These are phyloP conservation scores for Heliconius eleuchia DNA, from an alignment of 1,140 invertebrate species.

Conservation along the genomic window DNA sequence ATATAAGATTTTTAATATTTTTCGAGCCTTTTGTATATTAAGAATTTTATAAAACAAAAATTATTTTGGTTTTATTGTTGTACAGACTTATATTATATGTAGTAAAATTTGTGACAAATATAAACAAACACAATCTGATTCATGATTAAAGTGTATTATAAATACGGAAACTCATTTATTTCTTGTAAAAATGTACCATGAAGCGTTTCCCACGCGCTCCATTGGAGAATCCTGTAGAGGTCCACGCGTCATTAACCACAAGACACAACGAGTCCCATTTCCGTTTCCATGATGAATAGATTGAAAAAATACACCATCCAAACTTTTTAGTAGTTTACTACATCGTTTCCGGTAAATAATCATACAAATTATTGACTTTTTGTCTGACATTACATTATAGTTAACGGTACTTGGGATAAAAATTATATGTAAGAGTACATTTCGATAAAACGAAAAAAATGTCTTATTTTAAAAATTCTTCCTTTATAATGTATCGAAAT, in stretches of 20 bases:
- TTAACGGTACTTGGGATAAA: neutral
- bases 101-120: neutral
- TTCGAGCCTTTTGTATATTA: neutral
- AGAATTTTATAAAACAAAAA: neutral
- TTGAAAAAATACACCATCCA: slow-evolving; percentile 8
- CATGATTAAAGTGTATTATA: neutral
- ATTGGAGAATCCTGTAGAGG: slow-evolving; percentile 53
- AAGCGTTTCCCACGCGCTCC: slow-evolving; percentile 63
- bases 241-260: slow-evolving; percentile 58
- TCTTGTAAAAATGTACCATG: slow-evolving; percentile 21
- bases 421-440: too few species aligned
- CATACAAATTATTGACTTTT: neutral
- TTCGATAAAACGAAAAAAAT: too few species aligned
- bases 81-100: neutral
- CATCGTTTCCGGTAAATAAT: neutral
- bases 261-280: slow-evolving; percentile 55
- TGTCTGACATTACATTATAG: neutral
- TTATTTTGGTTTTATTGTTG: neutral
- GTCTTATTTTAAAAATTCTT: neutral
- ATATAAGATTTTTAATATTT: neutral
- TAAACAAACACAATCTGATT: neutral
- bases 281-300: slow-evolving; percentile 58
- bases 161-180: neutral
- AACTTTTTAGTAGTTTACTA: neutral
- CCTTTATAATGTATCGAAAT: neutral